Conservation (phyloP, 2,888 invertebrate species). For the Scrobipalpa costella region DNA sequence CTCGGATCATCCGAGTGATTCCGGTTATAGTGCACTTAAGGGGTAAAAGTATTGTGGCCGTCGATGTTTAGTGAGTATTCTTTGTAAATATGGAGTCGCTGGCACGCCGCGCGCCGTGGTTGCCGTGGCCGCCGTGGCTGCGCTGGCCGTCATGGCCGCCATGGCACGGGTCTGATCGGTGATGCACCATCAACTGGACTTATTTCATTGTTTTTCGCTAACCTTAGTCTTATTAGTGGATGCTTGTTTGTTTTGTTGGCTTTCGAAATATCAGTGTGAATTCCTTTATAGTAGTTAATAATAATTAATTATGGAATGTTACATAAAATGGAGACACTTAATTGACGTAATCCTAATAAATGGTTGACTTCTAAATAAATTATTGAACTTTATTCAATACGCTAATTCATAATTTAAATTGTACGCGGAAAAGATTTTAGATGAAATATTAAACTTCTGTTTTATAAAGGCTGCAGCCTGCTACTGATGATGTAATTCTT, state of each 20-base stretch:
- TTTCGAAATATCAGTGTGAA: slow-evolving; percentile 78
- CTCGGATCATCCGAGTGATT: slow-evolving; percentile 32
- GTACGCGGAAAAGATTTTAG: background rate
- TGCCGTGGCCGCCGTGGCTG: slow-evolving; percentile 33
- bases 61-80: slow-evolving; percentile 46
- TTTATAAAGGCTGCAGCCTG: background rate
- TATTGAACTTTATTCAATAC: background rate
- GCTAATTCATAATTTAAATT: background rate
- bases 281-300: slow-evolving; percentile 67
- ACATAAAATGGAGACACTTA: background rate
- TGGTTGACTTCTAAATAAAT: background rate
- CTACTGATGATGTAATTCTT: background rate
- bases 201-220: slow-evolving; percentile 64
- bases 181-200: slow-evolving; percentile 51
- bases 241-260: slow-evolving; percentile 78
- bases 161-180: slow-evolving; percentile 37
- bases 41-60: too few relatives aligned
- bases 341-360: background rate
- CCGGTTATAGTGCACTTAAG: too few relatives aligned
- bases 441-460: background rate
- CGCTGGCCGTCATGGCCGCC: too few relatives aligned
- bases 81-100: slow-evolving; percentile 53
- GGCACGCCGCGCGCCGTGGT: slow-evolving; percentile 41
- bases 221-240: slow-evolving; percentile 65
- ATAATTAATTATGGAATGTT: slow-evolving; percentile 77